Evolutionary conservation across 2,888 invertebrate genomes (phyloP).

Genomic region (Lasioglossum vierecki): DNA sequence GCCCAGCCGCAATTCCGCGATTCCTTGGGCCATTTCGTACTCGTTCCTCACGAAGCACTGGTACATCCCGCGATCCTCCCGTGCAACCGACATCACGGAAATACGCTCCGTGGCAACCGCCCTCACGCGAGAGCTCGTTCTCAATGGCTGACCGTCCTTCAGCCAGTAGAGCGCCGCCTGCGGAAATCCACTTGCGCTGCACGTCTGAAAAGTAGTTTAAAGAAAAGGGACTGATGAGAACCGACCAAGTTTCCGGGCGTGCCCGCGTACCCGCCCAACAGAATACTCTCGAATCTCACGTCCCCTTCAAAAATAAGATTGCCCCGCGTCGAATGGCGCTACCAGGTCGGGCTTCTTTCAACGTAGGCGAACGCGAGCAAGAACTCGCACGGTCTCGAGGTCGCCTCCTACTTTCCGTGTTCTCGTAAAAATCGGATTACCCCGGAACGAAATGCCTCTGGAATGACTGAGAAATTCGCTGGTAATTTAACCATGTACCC

Average conservation of each 20-base stretch:
- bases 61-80: constrained; percentile 84
- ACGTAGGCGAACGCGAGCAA: neutral
- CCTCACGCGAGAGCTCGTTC: constrained; percentile 82
- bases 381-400: neutral
- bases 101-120: constrained; percentile 85
- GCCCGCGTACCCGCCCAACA: neutral
- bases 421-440: constrained; percentile 44
- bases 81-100: constrained; percentile 83
- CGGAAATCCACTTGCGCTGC: constrained; percentile 82
- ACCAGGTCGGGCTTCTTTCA: neutral
- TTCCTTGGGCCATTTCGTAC: constrained; percentile 83
- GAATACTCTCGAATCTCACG: constrained; percentile 24
- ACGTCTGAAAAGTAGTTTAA: constrained; percentile 80
- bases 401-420: constrained; percentile 1
- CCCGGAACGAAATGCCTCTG: constrained; percentile 3
- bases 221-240: constrained; percentile 70
- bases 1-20: constrained; percentile 83
- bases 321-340: constrained; percentile 1
- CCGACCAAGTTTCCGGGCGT: constrained; percentile 25
- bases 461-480: constrained; percentile 6
- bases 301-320: constrained; percentile 45
- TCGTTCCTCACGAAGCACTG: constrained; percentile 84
- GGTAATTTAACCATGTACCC: neutral
- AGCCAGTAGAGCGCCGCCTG: constrained; percentile 83
- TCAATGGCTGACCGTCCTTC: constrained; percentile 83